Evolutionary conservation across 2,113 vertebrate species (phyloP).

Genomic region (Pteropus alecto): DNA sequence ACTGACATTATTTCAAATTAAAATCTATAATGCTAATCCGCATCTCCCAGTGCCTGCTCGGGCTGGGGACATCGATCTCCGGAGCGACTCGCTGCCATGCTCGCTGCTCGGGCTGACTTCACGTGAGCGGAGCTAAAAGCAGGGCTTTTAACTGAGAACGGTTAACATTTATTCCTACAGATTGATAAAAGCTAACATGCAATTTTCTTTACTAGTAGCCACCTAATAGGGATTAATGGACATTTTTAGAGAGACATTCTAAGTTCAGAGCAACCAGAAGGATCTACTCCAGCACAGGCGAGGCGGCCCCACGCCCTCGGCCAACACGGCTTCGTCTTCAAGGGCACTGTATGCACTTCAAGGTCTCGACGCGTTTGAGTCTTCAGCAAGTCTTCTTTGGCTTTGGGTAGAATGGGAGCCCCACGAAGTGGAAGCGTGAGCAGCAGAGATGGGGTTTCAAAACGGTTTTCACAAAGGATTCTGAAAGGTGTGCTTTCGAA

Average conservation of each 20-base stretch:
- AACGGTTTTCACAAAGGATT: not conserved
- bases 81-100: conserved; percentile 81
- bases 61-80: conserved; percentile 80
- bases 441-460: not conserved
- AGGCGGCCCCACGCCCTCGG: not conserved
- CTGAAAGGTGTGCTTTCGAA: not conserved
- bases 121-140: conserved; percentile 84
- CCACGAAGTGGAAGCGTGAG: rapidly evolving
- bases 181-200: conserved; percentile 84
- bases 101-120: conserved; percentile 79
- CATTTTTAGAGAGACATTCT: conserved; percentile 76
- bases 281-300: conserved; percentile 3
- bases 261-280: conserved; percentile 64
- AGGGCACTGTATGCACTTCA: not conserved
- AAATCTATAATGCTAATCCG: conserved; percentile 98
- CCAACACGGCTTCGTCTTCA: not conserved
- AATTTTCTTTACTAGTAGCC: conserved; percentile 84
- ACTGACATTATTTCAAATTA: conserved; percentile 97
- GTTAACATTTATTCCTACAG: conserved; percentile 83
- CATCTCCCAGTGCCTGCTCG: conserved; percentile 74
- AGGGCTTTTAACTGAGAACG: conserved; percentile 80
- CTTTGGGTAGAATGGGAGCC: not conserved
- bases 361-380: too few species aligned
- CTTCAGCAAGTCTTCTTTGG: rapidly evolving
- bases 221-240: conserved; percentile 83